These are phyloP conservation scores for Epinotia brunnichana DNA, from an alignment of 2,888 invertebrate genomes.

Conservation along the genomic window DNA sequence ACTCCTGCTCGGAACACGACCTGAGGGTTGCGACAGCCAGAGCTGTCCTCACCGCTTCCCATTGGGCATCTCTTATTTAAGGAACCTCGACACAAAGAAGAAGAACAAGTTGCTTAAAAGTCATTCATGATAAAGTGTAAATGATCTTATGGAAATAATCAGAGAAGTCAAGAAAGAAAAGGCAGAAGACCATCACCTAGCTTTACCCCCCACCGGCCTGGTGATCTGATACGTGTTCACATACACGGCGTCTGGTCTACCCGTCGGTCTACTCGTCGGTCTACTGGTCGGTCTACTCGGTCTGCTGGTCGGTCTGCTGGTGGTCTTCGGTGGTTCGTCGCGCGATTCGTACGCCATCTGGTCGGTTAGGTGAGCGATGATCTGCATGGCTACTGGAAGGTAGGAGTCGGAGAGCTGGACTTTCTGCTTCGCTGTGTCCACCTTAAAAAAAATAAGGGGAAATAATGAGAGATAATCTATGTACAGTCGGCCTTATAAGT, in stretches of 20 bases:
- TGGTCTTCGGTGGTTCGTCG: constrained; percentile 66
- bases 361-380: constrained; percentile 85
- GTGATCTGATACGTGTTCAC: constrained; percentile 36
- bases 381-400: constrained; percentile 87
- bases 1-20: too few species aligned
- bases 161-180: constrained; percentile 42
- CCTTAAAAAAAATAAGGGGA: constrained; percentile 60
- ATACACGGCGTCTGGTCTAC: constrained; percentile 38
- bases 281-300: constrained; percentile 54
- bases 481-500: too few species aligned
- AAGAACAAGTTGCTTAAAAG: too few species aligned
- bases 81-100: too few species aligned
- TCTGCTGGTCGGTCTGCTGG: constrained; percentile 53
- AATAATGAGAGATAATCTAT: too few species aligned
- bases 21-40: too few species aligned
- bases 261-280: constrained; percentile 44
- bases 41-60: too few species aligned
- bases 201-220: constrained; percentile 48
- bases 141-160: neutral
- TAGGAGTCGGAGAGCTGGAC: constrained; percentile 85
- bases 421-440: constrained; percentile 70
- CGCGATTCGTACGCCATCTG: constrained; percentile 83
- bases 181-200: constrained; percentile 60
- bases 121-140: neutral
- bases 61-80: too few species aligned